Evolutionary conservation across 2,113 vertebrate species (phyloP).

Genomic region (Galemys pyrenaicus): DNA sequence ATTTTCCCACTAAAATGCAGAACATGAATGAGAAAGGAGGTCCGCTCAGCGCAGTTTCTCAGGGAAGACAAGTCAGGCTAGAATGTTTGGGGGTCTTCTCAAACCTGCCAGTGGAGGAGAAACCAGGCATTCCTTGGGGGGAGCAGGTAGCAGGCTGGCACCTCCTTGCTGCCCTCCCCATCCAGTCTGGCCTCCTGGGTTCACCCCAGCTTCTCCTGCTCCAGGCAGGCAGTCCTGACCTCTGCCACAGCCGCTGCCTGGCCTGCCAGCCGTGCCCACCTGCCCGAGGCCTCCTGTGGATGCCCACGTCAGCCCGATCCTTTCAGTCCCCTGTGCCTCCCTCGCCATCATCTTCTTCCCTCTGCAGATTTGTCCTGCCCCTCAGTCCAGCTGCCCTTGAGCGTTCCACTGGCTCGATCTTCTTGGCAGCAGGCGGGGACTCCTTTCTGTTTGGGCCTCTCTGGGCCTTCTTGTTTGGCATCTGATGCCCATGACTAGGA

Average conservation of each 20-base stretch:
- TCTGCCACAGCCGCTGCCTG: background rate
- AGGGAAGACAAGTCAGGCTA: background rate
- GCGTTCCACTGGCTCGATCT: background rate
- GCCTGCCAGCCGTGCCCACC: accelerated
- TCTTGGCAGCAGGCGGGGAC: background rate
- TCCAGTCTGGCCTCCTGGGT: background rate
- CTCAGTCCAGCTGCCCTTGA: background rate
- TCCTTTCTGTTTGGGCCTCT: background rate
- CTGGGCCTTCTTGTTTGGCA: background rate
- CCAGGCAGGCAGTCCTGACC: too few species aligned
- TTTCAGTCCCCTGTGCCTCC: too few species aligned
- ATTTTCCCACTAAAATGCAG: background rate
- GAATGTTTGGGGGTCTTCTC: background rate
- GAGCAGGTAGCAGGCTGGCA: background rate
- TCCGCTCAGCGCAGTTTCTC: background rate
- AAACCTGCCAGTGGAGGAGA: background rate
- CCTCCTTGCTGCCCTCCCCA: background rate
- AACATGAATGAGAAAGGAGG: background rate
- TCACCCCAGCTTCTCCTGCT: background rate
- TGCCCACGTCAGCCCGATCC: background rate
- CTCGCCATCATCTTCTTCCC: background rate
- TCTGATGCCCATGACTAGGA: background rate
- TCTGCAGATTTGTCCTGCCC: too few species aligned
- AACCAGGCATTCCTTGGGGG: background rate
- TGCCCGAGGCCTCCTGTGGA: too few species aligned